Conservation (phyloP, 2,888 invertebrate species). For the Eristalis arbustorum region DNA sequence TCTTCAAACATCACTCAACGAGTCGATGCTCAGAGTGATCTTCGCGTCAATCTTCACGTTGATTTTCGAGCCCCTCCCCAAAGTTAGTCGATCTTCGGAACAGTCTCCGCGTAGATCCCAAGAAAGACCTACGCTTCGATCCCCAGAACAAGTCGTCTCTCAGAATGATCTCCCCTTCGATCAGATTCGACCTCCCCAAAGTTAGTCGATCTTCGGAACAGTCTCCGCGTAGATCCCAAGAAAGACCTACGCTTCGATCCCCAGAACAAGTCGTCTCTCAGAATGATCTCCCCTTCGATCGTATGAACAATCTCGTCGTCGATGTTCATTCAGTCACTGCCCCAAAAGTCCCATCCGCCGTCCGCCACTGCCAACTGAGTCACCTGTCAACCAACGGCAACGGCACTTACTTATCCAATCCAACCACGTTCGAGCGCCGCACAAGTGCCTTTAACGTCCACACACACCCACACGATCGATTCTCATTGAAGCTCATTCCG, state of each 20-base stretch:
- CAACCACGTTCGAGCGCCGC: background rate
- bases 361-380: too few relatives aligned
- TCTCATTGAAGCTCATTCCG: background rate
- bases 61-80: too few relatives aligned
- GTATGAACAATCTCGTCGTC: background rate
- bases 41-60: background rate
- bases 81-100: too few relatives aligned
- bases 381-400: background rate
- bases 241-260: background rate
- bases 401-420: background rate
- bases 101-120: background rate
- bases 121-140: background rate
- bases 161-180: background rate
- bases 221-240: background rate
- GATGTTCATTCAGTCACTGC: too few relatives aligned
- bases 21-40: background rate
- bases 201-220: background rate
- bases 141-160: too few relatives aligned
- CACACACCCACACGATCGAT: background rate
- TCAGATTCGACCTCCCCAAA: too few relatives aligned
- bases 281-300: background rate
- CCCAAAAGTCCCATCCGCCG: too few relatives aligned
- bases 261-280: background rate
- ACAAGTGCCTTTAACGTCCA: background rate
- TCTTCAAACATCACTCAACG: too few relatives aligned